A percentile compares a stretch with the other conserved stretches of the same genome.
phyloP scores from a whole-genome alignment of 2,113 vertebrate species.

The Psophia crepitans region DNA sequence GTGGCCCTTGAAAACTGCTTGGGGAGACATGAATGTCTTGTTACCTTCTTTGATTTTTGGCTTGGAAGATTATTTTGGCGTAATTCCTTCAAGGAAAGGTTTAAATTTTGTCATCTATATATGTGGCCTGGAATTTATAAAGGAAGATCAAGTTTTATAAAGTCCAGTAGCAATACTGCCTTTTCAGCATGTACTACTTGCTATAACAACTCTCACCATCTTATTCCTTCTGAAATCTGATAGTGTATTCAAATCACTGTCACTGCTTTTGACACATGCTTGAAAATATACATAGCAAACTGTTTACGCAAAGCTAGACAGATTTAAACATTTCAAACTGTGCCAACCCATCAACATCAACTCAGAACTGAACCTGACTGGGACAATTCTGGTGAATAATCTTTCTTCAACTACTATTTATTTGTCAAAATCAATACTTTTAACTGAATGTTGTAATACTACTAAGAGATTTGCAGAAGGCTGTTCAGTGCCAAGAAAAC shows the following conservation, averaged over 20 bases:
- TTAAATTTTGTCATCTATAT: not conserved
- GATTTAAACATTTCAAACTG: not conserved
- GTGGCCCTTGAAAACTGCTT: not conserved
- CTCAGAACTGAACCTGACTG: not conserved
- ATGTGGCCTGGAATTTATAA: not conserved
- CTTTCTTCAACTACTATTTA: not conserved
- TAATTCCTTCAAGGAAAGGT: not conserved
- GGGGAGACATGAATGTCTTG: not conserved
- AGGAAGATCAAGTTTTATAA: not conserved
- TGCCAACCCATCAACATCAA: not conserved
- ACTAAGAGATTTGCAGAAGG: not conserved
- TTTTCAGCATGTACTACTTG: not conserved
- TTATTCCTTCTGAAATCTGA: not conserved
- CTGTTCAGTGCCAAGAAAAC: not conserved
- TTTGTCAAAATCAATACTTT: not conserved
- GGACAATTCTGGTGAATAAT: not conserved
- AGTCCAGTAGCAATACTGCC: not conserved
- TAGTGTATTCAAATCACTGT: not conserved
- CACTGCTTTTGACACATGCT: not conserved
- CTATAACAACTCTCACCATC: not conserved
- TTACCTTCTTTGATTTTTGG: not conserved
- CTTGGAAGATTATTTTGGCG: not conserved
- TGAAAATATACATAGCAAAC: not conserved
- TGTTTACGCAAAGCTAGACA: not conserved
- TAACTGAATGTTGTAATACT: not conserved